Conservation (phyloP, 2,113 vertebrate genomes). For the Laterallus jamaicensis region DNA sequence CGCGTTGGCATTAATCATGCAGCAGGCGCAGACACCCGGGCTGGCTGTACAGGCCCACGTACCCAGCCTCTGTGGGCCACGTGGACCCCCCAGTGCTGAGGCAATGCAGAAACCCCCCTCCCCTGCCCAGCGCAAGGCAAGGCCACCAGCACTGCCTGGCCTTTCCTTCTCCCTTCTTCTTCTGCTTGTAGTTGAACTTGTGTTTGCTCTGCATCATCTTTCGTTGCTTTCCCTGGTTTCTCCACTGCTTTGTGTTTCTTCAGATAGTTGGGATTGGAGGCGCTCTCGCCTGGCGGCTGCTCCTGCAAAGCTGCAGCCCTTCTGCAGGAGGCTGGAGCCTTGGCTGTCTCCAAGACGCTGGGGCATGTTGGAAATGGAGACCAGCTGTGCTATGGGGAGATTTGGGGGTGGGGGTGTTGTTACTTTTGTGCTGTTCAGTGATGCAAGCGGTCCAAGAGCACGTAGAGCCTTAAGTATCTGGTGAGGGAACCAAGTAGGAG, state of each 20-base stretch:
- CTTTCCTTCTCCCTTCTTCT: not conserved
- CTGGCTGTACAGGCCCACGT: not conserved
- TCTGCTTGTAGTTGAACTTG: not conserved
- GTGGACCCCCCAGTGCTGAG: not conserved
- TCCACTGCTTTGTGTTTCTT: not conserved
- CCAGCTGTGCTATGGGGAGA: not conserved
- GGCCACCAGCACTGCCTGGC: not conserved
- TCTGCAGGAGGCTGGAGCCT: not conserved
- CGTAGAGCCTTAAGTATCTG: not conserved
- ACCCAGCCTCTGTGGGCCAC: not conserved
- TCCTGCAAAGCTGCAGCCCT: not conserved
- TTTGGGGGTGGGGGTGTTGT: not conserved
- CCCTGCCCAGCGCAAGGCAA: accelerated
- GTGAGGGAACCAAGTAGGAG: not conserved
- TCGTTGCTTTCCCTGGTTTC: not conserved
- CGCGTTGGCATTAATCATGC: not conserved
- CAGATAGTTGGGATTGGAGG: not conserved
- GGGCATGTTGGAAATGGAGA: not conserved
- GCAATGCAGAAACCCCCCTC: not conserved
- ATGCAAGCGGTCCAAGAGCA: not conserved
- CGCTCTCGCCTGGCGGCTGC: not conserved
- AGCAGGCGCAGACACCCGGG: not conserved
- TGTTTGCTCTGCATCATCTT: not conserved
- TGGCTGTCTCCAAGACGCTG: not conserved
- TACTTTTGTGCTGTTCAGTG: not conserved